Evolutionary conservation across 2,888 invertebrate species (phyloP), one percentile per base, ranked within the genome.

Genomic region (Conchocele bisecta): DNA sequence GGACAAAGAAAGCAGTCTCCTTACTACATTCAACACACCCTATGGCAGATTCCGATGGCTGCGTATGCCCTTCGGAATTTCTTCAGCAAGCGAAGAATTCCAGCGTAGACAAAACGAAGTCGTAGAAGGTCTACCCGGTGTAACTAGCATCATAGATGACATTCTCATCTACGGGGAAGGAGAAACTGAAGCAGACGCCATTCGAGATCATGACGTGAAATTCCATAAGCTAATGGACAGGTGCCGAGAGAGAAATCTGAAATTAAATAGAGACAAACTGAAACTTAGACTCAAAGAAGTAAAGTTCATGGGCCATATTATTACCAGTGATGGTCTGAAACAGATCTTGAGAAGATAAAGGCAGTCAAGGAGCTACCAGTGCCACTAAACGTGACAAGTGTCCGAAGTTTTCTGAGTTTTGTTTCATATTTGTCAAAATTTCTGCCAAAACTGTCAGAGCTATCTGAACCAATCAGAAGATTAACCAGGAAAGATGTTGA

Each of bases 1-100:
- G 1, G 74, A 81, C 42, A 64, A 82, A 6, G 58, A 64, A 44
- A 70, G 64, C 15, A 72, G 70, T 9, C 51, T 41, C 29, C 58
- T 82, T 17, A 82, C 79, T n/a, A 81, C 80, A 5, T 82, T 81
- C 46, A 53, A 60, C 24, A 79, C 77, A 3, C 79, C 75, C 11
- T 77, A 58, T 60, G 80, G 80, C 31, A 11, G 80, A n/a, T 78
- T 73, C 42, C 24, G 78, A 17, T 81, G 79, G 78, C 35, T 64
- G 7, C 28, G 75, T 3, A 51, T 83, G 59, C 82, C 81, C 3
- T 80, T 82, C 63, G 81, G 79, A 0, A 67, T 80, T 26, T 61
- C 50, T 6, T 29, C 72, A 9, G 64, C 78, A 0, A 50, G 74
- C 15, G 80, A 79, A 44, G 64, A 67, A 17, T 83, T 64, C 35